These are phyloP conservation scores for Sciurus carolinensis DNA, from an alignment of 2,797 vertebrate species.

Conservation along the genomic window DNA sequence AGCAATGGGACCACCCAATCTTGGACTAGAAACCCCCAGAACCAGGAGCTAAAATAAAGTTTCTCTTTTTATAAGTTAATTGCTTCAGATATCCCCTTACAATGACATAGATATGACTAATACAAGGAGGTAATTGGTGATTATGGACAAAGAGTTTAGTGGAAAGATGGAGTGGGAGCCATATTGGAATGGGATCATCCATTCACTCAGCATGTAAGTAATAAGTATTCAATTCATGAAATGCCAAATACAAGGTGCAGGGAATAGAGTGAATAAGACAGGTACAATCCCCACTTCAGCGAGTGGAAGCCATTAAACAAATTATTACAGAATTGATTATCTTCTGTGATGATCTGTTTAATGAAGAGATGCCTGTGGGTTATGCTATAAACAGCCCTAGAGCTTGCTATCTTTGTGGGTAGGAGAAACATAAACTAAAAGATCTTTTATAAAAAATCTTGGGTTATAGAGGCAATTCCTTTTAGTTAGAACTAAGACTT, in stretches of 20 bases:
- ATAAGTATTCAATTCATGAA: not conserved
- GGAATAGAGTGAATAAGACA: not conserved
- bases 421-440: not conserved
- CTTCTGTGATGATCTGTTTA: not conserved
- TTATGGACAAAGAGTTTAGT: not conserved
- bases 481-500: not conserved
- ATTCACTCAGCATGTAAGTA: not conserved
- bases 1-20: too few relatives aligned
- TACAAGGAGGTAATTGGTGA: not conserved
- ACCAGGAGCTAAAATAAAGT: too few relatives aligned
- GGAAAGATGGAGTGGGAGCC: not conserved
- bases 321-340: not conserved
- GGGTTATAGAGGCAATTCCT: not conserved
- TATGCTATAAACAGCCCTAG: not conserved
- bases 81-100: too few relatives aligned
- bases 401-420: not conserved
- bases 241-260: not conserved
- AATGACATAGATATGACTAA: not conserved
- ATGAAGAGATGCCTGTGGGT: not conserved
- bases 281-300: not conserved
- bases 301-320: not conserved
- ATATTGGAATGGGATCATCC: not conserved
- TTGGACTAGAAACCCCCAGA: too few relatives aligned
- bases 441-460: not conserved
- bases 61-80: too few relatives aligned